These are phyloP conservation scores for Teleogryllus oceanicus DNA, from an alignment of 2,888 invertebrate genomes.

Conservation along the genomic window DNA sequence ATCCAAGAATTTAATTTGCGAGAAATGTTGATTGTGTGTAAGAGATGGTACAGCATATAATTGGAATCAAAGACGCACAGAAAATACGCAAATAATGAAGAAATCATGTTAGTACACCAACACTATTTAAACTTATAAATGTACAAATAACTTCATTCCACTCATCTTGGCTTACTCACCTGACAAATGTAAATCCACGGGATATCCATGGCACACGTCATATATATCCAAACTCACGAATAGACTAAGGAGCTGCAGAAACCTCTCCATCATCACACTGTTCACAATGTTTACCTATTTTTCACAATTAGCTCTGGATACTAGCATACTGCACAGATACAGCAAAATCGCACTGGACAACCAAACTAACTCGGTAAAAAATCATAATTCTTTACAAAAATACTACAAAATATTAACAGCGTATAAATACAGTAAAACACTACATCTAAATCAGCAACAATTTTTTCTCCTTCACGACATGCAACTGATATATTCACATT, in stretches of 20 bases:
- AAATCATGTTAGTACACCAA: too few species aligned
- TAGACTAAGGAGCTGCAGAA: slow-evolving; percentile 36
- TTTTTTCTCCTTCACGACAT: not conserved
- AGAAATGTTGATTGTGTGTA: too few species aligned
- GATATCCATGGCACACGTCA: slow-evolving; percentile 48
- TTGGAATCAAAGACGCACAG: too few species aligned
- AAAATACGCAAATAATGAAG: too few species aligned
- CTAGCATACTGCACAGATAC: not conserved
- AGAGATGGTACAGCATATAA: too few species aligned
- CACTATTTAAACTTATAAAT: not conserved
- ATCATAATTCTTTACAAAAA: not conserved
- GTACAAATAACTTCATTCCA: not conserved
- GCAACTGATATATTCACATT: not conserved
- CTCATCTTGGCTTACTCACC: slow-evolving; percentile 46
- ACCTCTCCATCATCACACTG: slow-evolving; percentile 44
- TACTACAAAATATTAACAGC: not conserved
- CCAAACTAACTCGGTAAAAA: not conserved
- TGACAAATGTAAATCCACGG: slow-evolving; percentile 43
- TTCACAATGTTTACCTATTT: slow-evolving; percentile 24
- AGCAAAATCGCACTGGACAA: not conserved
- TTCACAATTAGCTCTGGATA: not conserved
- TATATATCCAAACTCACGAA: slow-evolving; percentile 45
- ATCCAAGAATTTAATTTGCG: too few species aligned
- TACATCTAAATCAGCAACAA: not conserved
- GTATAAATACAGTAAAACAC: not conserved